phyloP scores from a whole-genome alignment of 2,113 vertebrate species.

The Chrysochloris asiatica region DNA sequence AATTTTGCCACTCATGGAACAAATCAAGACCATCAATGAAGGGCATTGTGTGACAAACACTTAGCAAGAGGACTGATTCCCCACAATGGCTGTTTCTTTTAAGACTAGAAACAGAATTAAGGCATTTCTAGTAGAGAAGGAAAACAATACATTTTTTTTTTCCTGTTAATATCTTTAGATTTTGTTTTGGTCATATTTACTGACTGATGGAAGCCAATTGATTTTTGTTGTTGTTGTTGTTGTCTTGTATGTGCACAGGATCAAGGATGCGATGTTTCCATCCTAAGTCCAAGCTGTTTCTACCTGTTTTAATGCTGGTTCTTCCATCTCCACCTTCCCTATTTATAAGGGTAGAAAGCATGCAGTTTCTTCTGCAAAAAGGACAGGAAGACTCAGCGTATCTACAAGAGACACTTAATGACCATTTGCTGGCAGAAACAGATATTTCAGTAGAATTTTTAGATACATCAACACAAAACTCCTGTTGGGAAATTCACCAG shows the following conservation, averaged over 20 bases:
- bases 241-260: background rate
- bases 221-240: no score
- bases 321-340: background rate
- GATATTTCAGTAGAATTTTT: conserved; percentile 37
- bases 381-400: background rate
- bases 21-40: background rate
- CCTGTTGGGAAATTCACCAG: background rate
- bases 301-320: background rate
- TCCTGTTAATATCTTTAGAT: background rate
- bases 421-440: background rate
- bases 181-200: background rate
- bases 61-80: background rate
- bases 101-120: background rate
- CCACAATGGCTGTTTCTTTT: background rate
- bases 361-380: background rate
- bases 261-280: no score
- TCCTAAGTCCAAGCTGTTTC: background rate
- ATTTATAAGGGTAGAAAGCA: background rate
- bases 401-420: background rate
- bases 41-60: background rate
- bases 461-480: background rate
- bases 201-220: background rate
- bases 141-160: background rate
- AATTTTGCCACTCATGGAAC: background rate
- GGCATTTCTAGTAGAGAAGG: background rate